Evolutionary conservation across 2,797 vertebrate genomes (phyloP), one percentile per base, ranked within the genome.

Genomic region (Scleropages formosus): DNA sequence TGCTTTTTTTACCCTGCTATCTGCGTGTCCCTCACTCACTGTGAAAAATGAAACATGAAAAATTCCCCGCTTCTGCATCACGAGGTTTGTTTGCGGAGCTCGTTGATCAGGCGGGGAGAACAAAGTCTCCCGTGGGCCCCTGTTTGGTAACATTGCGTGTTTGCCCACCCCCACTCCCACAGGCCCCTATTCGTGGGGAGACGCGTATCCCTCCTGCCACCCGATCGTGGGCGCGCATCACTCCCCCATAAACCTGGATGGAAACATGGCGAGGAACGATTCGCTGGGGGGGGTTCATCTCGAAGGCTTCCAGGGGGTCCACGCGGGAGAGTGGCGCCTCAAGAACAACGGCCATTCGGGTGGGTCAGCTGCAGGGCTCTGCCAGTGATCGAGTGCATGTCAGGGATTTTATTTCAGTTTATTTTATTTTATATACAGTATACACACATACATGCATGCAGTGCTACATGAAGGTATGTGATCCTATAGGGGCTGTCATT

Each of bases 211-310:
- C 0, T 93, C 84, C 4, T 95, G 86, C 77, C 88, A 85, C 84
- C 90, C 87, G 44, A 79, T 31, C 81, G 91, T 20, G 85, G 92
- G 51, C 85, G 88, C 0, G 20, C 82, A 88, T 71, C 95, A 95
- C 82, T 96, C 94, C 0, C 95, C 95, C 0, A 91, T 96, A 78
- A 88, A 95, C 72, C 90, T 95, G 26, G 90, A 93, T 76, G 85
- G 83, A 49, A 83, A 62, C 27, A 75, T 90, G 79, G 88, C 79
- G 72, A 80, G 82, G 63, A 89, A 95, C 1, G 2, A 74, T 0
- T 81, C 87, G n/a, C 88, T 96, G 0, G 88, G 86, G 0, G 79
- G 89, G 15, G 79, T 96, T 56, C 63, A 87, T 9, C 94, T 96
- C 0, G 86, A 92, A 58, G 94, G 95, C 1, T 96, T 95, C 0